These are phyloP conservation scores for Philopotamus ludificatus DNA, from an alignment of 1,140 invertebrate species.

Conservation along the genomic window DNA sequence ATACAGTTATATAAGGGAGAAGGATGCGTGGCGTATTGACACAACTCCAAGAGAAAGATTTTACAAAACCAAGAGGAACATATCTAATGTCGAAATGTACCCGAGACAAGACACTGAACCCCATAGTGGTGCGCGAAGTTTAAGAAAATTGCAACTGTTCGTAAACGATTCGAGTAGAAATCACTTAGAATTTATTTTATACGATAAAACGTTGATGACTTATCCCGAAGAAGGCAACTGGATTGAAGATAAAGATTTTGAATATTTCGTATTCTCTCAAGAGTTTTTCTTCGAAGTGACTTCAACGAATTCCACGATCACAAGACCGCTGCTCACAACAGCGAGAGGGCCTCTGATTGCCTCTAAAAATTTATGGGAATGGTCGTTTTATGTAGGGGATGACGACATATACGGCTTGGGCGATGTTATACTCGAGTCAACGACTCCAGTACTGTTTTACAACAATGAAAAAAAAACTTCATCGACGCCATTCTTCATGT, in stretches of 20 bases:
- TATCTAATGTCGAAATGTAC: not conserved
- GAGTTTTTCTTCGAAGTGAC: slow-evolving; percentile 35
- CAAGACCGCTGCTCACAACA: slow-evolving; percentile 45
- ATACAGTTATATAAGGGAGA: slow-evolving; percentile 23
- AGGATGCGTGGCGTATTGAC: not conserved
- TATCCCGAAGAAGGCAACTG: not conserved
- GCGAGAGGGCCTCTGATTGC: slow-evolving; percentile 47
- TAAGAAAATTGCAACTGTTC: slow-evolving; percentile 9
- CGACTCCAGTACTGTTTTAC: slow-evolving; percentile 45
- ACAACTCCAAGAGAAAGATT: not conserved
- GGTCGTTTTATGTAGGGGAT: slow-evolving; percentile 46
- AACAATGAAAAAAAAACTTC: slow-evolving; percentile 42
- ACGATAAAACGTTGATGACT: slow-evolving; percentile 19
- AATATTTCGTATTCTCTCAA: slow-evolving; percentile 27
- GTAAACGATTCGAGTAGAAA: slow-evolving; percentile 16
- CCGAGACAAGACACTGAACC: slow-evolving; percentile 12
- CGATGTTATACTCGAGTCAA: slow-evolving; percentile 38
- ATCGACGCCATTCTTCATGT: slow-evolving; percentile 45
- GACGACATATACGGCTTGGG: slow-evolving; percentile 45
- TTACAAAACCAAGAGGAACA: not conserved
- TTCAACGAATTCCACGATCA: slow-evolving; percentile 15
- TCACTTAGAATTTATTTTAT: slow-evolving; percentile 30
- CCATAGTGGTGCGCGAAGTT: slow-evolving; percentile 3
- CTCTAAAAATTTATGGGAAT: slow-evolving; percentile 51
- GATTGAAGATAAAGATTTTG: slow-evolving; percentile 10